phyloP scores from a whole-genome alignment of 2,797 vertebrate species.

The Heterohyrax brucei region DNA sequence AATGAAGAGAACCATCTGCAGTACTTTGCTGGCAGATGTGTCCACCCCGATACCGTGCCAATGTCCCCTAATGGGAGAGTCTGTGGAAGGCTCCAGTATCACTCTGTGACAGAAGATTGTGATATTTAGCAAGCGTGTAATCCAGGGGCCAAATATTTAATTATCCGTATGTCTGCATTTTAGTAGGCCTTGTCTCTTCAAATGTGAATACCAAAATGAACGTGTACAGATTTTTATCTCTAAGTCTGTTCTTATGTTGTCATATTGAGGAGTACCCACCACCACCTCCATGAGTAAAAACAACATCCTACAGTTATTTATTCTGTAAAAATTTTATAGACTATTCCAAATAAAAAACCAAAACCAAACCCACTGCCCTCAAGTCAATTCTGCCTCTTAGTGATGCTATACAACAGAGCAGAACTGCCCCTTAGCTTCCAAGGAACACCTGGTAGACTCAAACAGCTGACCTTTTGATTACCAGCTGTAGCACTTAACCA shows the following conservation, averaged over 20 bases:
- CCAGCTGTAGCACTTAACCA: too few relatives aligned
- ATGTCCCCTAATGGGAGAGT: constrained; percentile 76
- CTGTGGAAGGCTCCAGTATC: constrained; percentile 56
- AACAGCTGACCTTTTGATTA: too few relatives aligned
- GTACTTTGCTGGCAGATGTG: constrained; percentile 87
- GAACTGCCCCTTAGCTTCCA: too few relatives aligned
- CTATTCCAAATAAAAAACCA: constrained; percentile 30
- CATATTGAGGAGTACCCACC: constrained; percentile 36
- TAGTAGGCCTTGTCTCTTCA: constrained; percentile 17
- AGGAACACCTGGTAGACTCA: too few relatives aligned
- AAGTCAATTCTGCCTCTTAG: too few relatives aligned
- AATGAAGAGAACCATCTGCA: constrained; percentile 90
- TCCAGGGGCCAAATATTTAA: constrained; percentile 67
- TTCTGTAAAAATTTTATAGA: constrained; percentile 66
- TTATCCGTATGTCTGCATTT: background rate
- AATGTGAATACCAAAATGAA: background rate
- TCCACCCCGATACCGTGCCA: constrained; percentile 78
- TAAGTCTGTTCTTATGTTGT: constrained; percentile 58
- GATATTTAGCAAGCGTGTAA: background rate
- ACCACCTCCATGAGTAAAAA: background rate
- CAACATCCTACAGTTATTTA: constrained; percentile 25
- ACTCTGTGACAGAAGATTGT: constrained; percentile 1
- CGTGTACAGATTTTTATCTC: background rate
- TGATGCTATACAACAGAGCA: too few relatives aligned
- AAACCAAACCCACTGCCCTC: too few relatives aligned